A percentile compares a stretch with the other conserved stretches of the same genome.
These are phyloP conservation scores for Serripes groenlandicus DNA, from an alignment of 2,888 invertebrate species.

Conservation along the genomic window DNA sequence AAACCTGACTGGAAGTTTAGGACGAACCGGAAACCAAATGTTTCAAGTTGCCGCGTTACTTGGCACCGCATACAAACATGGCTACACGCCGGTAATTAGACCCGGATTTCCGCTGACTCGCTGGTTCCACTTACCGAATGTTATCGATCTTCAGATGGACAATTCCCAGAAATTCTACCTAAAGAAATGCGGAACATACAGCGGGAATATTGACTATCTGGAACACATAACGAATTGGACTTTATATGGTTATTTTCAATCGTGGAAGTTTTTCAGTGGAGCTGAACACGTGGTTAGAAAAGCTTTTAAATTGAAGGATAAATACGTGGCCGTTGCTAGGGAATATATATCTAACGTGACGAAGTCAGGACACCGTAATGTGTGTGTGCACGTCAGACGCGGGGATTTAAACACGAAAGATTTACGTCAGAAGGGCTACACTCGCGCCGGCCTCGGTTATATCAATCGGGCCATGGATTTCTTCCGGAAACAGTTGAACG, in stretches of 20 bases:
- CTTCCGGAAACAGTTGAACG: constrained; percentile 60
- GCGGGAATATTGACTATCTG: constrained; percentile 39
- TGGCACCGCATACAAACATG: constrained; percentile 63
- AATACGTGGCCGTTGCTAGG: constrained; percentile 45
- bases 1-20: constrained; percentile 33
- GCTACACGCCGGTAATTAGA: constrained; percentile 64
- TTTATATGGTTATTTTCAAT: constrained; percentile 73
- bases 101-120: constrained; percentile 41
- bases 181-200: constrained; percentile 55
- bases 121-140: constrained; percentile 61
- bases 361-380: neutral
- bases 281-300: constrained; percentile 45
- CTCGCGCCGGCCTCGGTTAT: constrained; percentile 63
- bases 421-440: constrained; percentile 65
- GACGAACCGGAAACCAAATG: constrained; percentile 76
- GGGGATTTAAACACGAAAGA: constrained; percentile 62
- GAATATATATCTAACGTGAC: constrained; percentile 34
- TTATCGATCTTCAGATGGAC: constrained; percentile 17
- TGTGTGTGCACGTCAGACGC: constrained; percentile 69
- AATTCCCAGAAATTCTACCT: constrained; percentile 45
- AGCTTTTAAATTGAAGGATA: constrained; percentile 65
- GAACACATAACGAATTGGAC: constrained; percentile 66
- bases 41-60: constrained; percentile 73
- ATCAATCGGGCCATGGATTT: constrained; percentile 67
- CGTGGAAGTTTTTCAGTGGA: constrained; percentile 74